Evolutionary conservation across 1,140 invertebrate genomes (phyloP).

Genomic region (Hypothenemus hampei): DNA sequence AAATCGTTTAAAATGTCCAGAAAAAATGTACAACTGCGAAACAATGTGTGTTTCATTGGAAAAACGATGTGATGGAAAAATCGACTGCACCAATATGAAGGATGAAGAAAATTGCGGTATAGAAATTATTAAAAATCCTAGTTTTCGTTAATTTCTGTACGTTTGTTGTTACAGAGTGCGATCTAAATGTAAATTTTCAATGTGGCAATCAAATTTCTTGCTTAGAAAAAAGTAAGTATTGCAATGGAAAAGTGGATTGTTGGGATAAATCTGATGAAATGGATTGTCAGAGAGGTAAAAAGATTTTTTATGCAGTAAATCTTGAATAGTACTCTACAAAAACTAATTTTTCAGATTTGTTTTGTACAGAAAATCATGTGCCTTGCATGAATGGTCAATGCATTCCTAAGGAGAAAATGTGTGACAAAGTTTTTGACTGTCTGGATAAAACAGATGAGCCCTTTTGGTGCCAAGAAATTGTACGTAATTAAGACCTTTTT

Average conservation of each 20-base stretch:
- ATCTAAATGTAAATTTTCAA: slow-evolving; percentile 65
- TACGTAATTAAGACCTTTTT: slow-evolving; percentile 4
- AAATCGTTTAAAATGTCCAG: slow-evolving; percentile 49
- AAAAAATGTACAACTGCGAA: slow-evolving; percentile 67
- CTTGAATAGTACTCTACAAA: background rate
- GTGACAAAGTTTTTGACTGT: slow-evolving; percentile 61
- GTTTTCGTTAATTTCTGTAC: background rate
- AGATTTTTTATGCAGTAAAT: background rate
- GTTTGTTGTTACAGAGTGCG: slow-evolving; percentile 57
- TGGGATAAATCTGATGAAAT: slow-evolving; percentile 76
- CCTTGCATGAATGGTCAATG: slow-evolving; percentile 60
- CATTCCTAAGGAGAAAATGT: slow-evolving; percentile 55
- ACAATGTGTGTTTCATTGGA: slow-evolving; percentile 62
- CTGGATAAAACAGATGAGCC: slow-evolving; percentile 61
- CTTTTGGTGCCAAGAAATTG: slow-evolving; percentile 49
- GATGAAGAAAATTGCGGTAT: slow-evolving; percentile 76
- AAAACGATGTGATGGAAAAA: slow-evolving; percentile 67
- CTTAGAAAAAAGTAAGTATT: slow-evolving; percentile 60
- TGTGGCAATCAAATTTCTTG: slow-evolving; percentile 74
- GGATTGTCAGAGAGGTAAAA: slow-evolving; percentile 64
- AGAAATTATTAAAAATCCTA: slow-evolving; percentile 34
- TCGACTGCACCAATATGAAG: slow-evolving; percentile 75
- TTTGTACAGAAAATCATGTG: slow-evolving; percentile 46
- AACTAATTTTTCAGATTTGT: slow-evolving; percentile 25
- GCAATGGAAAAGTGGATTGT: slow-evolving; percentile 71